Base-by-base conservation (phyloP, 2,113 vertebrate species). In the Garra rufa region DNA sequence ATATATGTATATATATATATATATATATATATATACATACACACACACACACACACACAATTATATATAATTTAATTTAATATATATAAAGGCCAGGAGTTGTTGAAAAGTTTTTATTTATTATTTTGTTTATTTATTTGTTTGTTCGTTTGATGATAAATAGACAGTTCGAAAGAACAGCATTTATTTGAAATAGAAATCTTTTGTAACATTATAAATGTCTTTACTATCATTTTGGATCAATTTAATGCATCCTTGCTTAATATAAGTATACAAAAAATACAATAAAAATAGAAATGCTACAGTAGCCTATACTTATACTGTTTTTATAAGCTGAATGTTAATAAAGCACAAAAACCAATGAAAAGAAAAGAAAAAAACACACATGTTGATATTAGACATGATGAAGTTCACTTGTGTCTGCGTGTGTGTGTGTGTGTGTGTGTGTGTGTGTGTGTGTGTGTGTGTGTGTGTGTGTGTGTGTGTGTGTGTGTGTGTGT, bases 401-500 rank as follows among this genome's bases (percentile, higher is more conserved):
- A 10, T 57, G 63, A 67, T 4, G 14, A 15, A 15, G 30, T 34
- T 34, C 30, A 15, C 61, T 30, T 26, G 57, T 63, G 59, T 63
- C 19, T n/a, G 48, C 17, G 59, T 63, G 59, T 63, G 46, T 11
- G 6, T 48, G 46, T 15, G 48, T 50, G 13, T 50, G 13, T 50
- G 48, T n/a, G n/a, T n/a, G 52, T 59, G 55, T 59, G 55, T 57
- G 55, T n/a, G 48, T 50, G 48, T 50, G 46, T 50, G 48, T 17
- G 48, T 17, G 14, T 15, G 48, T 50, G 13, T 50, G 13, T 50
- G 48, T n/a, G n/a, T n/a, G n/a, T n/a, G n/a, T n/a, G n/a, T n/a
- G n/a, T 63, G 59, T 63, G 59, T 63, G 59, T 63, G 46, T 11
- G 6, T 48, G 46, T 63, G 59, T 63, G 59, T 63, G 59, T 63